Base-by-base conservation (phyloP, 2,888 invertebrate genomes). In the Drosophila greeni region DNA sequence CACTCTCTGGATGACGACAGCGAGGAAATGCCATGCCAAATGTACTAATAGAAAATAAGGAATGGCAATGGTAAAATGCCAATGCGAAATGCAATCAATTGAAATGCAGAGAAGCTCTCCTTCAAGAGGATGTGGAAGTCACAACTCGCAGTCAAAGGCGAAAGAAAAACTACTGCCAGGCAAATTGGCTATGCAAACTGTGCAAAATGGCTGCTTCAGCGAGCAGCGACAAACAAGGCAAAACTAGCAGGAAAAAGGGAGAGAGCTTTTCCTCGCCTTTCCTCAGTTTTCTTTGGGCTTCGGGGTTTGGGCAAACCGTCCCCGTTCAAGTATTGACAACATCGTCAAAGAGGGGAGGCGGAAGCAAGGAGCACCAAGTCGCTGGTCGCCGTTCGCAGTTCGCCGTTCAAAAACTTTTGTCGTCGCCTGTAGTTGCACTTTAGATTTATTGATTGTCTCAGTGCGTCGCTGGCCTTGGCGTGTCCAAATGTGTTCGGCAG, bases 401-500 rank as follows among this genome's bases (percentile, higher is more conserved):
- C 29, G 36, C n/a, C n/a, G n/a, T n/a, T n/a, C n/a, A 42, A 49
- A 34, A 53, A 58, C 24, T 48, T 66, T 48, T 43, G 49, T 54
- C 20, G 67, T 45, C 56, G 66, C 66, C 66, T 52, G 59, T 58
- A 66, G 76, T 79, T 70, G 73, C 81, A 81, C 79, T 81, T 76
- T 60, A 78, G 83, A 79, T 76, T 76, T 81, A 81, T 81, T 83
- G 81, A 83, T 81, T 81, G 76, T 75, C 76, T 75, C 70, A 79
- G 70, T 57, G 57, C 71, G 55, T 60, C 20, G 49, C 36, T 47
- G 66, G 65, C 66, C 71, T 59, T 70, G 65, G 56, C 65, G 37
- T 31, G 56, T 64, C 42, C 65, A 43, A 65, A 64, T 56, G 48
- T 43, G 37, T 62, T 45, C 62, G 51, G 52, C 43, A 48, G 51